Percentiles rank a stretch among this genome's conserved stretches.
Evolutionary conservation across 2,888 invertebrate species (phyloP).

Genomic region (Hemicrepidius hirtus): DNA sequence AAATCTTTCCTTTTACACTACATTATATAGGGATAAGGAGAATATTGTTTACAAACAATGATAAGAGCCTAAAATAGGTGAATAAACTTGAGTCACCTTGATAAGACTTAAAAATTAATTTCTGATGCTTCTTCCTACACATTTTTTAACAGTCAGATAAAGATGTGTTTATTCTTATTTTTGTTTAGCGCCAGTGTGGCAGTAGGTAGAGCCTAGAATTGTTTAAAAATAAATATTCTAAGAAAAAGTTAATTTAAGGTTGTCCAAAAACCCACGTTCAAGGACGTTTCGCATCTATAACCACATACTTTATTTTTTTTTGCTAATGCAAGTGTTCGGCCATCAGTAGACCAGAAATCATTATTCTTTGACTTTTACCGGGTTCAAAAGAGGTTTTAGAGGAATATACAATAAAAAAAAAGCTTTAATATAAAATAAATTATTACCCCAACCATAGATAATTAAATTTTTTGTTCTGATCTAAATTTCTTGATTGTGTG

Average conservation of each 20-base stretch:
- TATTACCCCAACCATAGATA: no score
- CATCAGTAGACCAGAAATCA: no score
- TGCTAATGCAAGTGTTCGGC: neutral
- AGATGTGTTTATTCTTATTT: neutral
- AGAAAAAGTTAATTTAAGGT: constrained; percentile 19
- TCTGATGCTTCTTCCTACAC: neutral
- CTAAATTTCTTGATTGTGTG: no score
- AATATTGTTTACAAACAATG: constrained; percentile 1
- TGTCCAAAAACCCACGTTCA: neutral
- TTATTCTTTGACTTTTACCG: no score
- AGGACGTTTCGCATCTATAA: constrained; percentile 20
- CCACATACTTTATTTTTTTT: constrained; percentile 20
- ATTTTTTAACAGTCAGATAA: neutral
- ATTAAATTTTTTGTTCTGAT: no score
- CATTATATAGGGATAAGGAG: no score
- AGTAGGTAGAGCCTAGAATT: neutral
- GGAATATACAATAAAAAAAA: no score
- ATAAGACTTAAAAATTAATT: neutral
- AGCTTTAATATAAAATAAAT: no score
- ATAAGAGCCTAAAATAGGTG: constrained; percentile 5
- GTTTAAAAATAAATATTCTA: constrained; percentile 11
- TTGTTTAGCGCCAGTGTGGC: neutral
- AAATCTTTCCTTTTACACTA: no score
- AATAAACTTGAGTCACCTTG: constrained; percentile 8
- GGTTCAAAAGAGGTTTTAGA: no score